Evolutionary conservation across 2,888 invertebrate species (phyloP).

Genomic region (Tetranychus piercei): DNA sequence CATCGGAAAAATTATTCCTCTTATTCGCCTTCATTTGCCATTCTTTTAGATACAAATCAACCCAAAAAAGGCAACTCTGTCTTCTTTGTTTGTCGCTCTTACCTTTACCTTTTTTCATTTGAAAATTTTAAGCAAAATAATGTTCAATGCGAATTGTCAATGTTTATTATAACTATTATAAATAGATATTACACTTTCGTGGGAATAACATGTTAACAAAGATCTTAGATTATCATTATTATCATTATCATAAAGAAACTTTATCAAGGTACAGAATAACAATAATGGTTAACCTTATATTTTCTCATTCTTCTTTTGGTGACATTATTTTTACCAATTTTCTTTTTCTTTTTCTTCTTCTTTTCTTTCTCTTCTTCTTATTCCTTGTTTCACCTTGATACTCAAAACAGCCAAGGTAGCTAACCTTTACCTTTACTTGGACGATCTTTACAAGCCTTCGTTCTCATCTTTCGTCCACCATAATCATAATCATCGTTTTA

Average conservation of each 20-base stretch:
- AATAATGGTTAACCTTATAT: neutral
- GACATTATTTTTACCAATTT: neutral
- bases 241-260: neutral
- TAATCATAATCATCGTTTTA: neutral
- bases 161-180: neutral
- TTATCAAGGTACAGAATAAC: neutral
- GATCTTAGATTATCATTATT: neutral
- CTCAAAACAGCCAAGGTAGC: neutral
- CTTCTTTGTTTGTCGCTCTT: too few relatives aligned
- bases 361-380: neutral
- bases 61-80: too few relatives aligned
- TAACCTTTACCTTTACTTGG: neutral
- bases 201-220: slow-evolving; percentile 1
- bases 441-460: neutral
- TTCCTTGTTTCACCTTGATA: neutral
- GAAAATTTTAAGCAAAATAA: too few relatives aligned
- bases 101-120: too few relatives aligned
- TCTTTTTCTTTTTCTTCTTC: neutral
- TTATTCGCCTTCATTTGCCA: too few relatives aligned
- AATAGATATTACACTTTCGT: neutral
- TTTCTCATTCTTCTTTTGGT: neutral
- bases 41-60: too few relatives aligned
- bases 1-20: too few relatives aligned
- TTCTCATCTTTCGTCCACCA: neutral
- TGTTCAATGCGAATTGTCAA: neutral